Evolutionary conservation across 2,888 invertebrate genomes (phyloP), one percentile per base, ranked within the genome.

Genomic region (Belgica antarctica): DNA sequence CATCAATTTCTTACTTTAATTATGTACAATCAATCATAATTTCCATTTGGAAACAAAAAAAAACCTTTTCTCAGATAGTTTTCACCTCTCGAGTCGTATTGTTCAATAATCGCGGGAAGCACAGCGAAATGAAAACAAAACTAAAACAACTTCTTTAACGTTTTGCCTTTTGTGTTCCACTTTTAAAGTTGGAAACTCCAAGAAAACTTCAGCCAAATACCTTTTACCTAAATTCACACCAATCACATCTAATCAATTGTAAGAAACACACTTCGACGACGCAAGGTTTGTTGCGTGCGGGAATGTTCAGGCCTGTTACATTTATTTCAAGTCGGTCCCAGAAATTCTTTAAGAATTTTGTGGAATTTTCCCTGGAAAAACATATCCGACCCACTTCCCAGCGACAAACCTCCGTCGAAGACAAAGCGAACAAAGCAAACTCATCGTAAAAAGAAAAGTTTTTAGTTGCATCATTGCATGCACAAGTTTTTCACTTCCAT

Each of bases 181-280:
- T 41, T 41, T 41, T 41, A 15, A 41, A 41, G 41, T 15, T 41
- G 41, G 41, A 12, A 41, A 41, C 41, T 41, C n/a, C 12, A 41
- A 41, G 15, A 41, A 41, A 12, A 41, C 12, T 5, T 41, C 12
- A 8, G 7, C 12, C 34, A 12, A 12, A 34, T 41, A 41, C 10
- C 15, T 41, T 41, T 41, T 15, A 41, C 41, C 41, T 41, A 41
- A 41, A 41, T 41, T 41, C 41, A 41, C 41, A 10, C 41, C 12
- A 41, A 41, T 41, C 41, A 41, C 41, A 41, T 41, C 41, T 41
- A 41, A 41, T 41, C 41, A n/a, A n/a, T n/a, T n/a, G n/a, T n/a
- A n/a, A n/a, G n/a, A n/a, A n/a, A n/a, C n/a, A n/a, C n/a, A n/a
- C n/a, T n/a, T n/a, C n/a, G n/a, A n/a, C n/a, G n/a, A n/a, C n/a